Evolutionary conservation across 1,140 invertebrate species (phyloP), one percentile per base, ranked within the genome.

Genomic region (Sitophilus oryzae): DNA sequence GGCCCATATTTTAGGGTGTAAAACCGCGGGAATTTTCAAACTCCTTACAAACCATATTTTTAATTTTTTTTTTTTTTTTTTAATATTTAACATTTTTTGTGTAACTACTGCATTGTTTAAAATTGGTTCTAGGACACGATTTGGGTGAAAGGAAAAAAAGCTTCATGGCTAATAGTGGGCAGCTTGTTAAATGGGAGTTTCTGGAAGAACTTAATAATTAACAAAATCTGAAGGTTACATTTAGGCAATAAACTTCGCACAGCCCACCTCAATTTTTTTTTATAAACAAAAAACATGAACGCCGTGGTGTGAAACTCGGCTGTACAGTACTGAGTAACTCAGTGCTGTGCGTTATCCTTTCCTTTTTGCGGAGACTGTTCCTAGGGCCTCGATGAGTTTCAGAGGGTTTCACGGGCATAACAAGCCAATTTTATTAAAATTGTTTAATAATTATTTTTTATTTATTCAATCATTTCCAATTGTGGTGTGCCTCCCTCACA

Each of bases 91-190:
- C n/a, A n/a, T n/a, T n/a, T n/a, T n/a, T n/a, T n/a, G n/a, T n/a
- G 1, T 23, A 36, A 50, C 20, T 11, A 9, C 8, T 50, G 3
- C 21, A 34, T 40, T 41, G 40, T 50, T 15, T 50, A 23, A 50
- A 50, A 50, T 41, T 50, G 34, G 35, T 50, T 6, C n/a, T n/a
- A n/a, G 20, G 48, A 50, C 38, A 48, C 18, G n/a, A 5, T 10
- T 48, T 48, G 8, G 45, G 45, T 15, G 45, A 48, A 36, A 36
- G 16, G n/a, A n/a, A n/a, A 48, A 48, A 45, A 15, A 25, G 5
- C 5, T 45, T 45, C n/a, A 45, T 21, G 4, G 43, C 15, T 45
- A n/a, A n/a, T n/a, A n/a, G n/a, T n/a, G 23, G 23, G n/a, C n/a
- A n/a, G n/a, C n/a, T n/a, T n/a, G n/a, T n/a, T n/a, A n/a, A n/a